Evolutionary conservation across 2,888 invertebrate genomes (phyloP).

Genomic region (Torymus aiolomorphi): DNA sequence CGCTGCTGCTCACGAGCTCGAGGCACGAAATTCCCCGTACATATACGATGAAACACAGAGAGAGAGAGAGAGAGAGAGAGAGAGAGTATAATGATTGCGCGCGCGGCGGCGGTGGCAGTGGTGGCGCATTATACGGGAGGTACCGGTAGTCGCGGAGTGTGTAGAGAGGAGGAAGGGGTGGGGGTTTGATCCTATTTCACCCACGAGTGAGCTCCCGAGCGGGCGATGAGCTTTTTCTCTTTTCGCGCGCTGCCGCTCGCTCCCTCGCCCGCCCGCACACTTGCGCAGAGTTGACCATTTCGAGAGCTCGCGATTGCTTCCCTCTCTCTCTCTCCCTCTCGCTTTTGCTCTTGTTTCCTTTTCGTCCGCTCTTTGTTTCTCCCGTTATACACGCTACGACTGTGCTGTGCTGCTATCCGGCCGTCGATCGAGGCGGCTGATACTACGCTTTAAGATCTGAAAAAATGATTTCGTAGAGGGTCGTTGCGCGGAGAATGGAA

Average conservation of each 20-base stretch:
- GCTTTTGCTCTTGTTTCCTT: background rate
- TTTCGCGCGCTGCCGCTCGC: background rate
- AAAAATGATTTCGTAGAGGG: too few relatives aligned
- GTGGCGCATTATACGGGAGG: constrained; percentile 56
- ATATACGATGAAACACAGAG: constrained; percentile 27
- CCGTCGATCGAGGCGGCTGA: too few relatives aligned
- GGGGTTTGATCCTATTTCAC: constrained; percentile 61
- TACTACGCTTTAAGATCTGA: too few relatives aligned
- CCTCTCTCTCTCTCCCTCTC: background rate
- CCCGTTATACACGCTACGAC: background rate
- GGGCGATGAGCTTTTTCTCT: constrained; percentile 39
- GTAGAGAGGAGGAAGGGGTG: constrained; percentile 1
- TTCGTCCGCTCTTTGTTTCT: background rate
- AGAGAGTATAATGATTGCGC: constrained; percentile 50
- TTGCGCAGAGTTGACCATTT: too few relatives aligned
- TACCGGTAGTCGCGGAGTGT: constrained; percentile 50
- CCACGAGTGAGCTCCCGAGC: constrained; percentile 58
- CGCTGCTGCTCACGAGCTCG: background rate
- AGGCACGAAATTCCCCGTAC: constrained; percentile 18
- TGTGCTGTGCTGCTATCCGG: background rate
- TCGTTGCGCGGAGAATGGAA: too few relatives aligned
- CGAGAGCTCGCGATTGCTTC: background rate
- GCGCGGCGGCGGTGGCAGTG: constrained; percentile 11
- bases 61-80: background rate
- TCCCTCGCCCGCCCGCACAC: too few relatives aligned